A percentile compares a stretch with the other conserved stretches of the same genome.
These are phyloP conservation scores for Meteorus sp. DNA, from an alignment of 1,140 invertebrate species.

Conservation along the genomic window DNA sequence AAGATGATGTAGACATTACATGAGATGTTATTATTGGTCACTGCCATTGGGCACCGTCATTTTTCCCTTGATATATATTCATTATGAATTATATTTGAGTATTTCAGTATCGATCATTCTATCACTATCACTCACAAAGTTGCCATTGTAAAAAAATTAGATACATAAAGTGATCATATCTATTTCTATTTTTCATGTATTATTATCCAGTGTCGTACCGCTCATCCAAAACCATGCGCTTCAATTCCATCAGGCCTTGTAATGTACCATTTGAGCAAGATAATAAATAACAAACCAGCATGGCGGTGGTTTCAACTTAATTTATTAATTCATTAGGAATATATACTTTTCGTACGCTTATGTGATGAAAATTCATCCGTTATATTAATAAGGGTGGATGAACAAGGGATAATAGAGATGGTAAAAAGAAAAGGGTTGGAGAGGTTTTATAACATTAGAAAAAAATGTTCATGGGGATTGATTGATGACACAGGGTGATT, in stretches of 20 bases:
- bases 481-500: neutral
- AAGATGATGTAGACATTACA: too few species aligned
- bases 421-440: conserved; percentile 12
- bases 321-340: conserved; percentile 12
- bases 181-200: too few species aligned
- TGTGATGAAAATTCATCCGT: conserved; percentile 2
- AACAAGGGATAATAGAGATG: too few species aligned
- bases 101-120: too few species aligned
- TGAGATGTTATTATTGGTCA: too few species aligned
- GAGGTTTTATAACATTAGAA: neutral
- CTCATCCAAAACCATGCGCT: conserved; percentile 7
- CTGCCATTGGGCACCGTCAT: too few species aligned
- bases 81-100: too few species aligned
- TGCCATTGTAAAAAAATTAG: too few species aligned
- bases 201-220: neutral
- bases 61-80: too few species aligned
- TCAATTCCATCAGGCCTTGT: conserved; percentile 28
- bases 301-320: conserved; percentile 22
- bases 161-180: too few species aligned
- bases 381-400: too few species aligned
- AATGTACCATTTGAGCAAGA: conserved; percentile 26
- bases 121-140: too few species aligned
- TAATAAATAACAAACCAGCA: conserved; percentile 24
- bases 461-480: neutral
- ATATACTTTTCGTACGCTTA: neutral